Percentiles rank a stretch among this genome's conserved stretches.
These are phyloP conservation scores for Acanthurus lineatus DNA, from an alignment of 2,797 vertebrate species.

Conservation along the genomic window DNA sequence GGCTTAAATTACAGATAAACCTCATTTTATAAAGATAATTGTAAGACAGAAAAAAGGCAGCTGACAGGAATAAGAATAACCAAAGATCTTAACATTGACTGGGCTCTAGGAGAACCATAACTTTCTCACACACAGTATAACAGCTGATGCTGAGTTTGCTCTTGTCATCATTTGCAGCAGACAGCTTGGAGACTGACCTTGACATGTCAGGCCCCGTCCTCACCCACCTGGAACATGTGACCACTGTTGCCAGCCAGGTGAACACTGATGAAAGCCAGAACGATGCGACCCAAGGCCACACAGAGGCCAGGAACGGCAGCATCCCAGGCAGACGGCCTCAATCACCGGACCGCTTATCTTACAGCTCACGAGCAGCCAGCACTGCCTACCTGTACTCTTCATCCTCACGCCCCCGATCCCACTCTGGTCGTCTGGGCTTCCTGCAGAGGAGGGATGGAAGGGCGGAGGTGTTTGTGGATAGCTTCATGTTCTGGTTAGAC, in stretches of 20 bases:
- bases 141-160: conserved; percentile 25
- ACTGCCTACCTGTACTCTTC: conserved; percentile 75
- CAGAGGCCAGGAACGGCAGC: conserved; percentile 63
- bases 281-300: conserved; percentile 9
- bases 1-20: too few species aligned
- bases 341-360: not conserved
- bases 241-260: conserved; percentile 76
- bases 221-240: conserved; percentile 81
- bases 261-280: conserved; percentile 59
- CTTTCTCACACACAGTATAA: not conserved
- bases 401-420: conserved; percentile 27
- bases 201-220: conserved; percentile 73
- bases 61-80: not conserved
- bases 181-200: conserved; percentile 67
- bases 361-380: conserved; percentile 34
- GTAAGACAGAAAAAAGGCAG: too few species aligned
- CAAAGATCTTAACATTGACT: not conserved
- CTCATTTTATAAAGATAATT: too few species aligned
- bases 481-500: conserved; percentile 89
- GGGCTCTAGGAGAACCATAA: not conserved
- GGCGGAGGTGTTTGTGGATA: conserved; percentile 78
- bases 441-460: conserved; percentile 80
- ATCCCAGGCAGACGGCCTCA: conserved; percentile 45
- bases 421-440: conserved; percentile 62
- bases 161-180: conserved; percentile 60